Percentiles rank a stretch among this genome's conserved stretches.
These are phyloP conservation scores for Unio pictorum DNA, from an alignment of 2,888 invertebrate species.

Conservation along the genomic window DNA sequence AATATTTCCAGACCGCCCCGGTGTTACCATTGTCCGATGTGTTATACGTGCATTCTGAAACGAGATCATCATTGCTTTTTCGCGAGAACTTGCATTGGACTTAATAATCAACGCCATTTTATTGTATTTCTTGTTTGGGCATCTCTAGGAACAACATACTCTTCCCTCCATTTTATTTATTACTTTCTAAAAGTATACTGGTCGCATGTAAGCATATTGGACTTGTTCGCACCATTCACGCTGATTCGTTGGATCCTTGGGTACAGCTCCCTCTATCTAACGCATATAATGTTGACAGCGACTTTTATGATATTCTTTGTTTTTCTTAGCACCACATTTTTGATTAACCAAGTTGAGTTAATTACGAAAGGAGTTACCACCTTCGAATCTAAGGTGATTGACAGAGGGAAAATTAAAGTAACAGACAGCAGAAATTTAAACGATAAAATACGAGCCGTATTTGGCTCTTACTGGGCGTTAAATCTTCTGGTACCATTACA, in stretches of 20 bases:
- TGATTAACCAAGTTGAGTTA: slow-evolving; percentile 16
- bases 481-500: slow-evolving; percentile 22
- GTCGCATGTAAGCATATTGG: slow-evolving; percentile 8
- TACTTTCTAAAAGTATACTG: slow-evolving; percentile 11
- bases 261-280: slow-evolving; percentile 1
- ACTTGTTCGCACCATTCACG: slow-evolving; percentile 22
- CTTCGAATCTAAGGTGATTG: slow-evolving; percentile 19
- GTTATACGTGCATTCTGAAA: slow-evolving; percentile 62
- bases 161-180: slow-evolving; percentile 15
- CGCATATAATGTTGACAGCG: slow-evolving; percentile 14
- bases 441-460: slow-evolving; percentile 20
- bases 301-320: slow-evolving; percentile 23
- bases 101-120: slow-evolving; percentile 63
- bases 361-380: slow-evolving; percentile 20
- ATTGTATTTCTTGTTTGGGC: slow-evolving; percentile 61
- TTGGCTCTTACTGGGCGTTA: slow-evolving; percentile 18
- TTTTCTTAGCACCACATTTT: slow-evolving; percentile 20
- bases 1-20: slow-evolving; percentile 58
- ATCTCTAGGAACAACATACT: slow-evolving; percentile 19
- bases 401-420: slow-evolving; percentile 17
- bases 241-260: slow-evolving; percentile 16
- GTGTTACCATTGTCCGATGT: slow-evolving; percentile 65
- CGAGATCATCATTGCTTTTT: slow-evolving; percentile 69
- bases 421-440: slow-evolving; percentile 15
- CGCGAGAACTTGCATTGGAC: slow-evolving; percentile 62